Conservation (phyloP, 2,797 vertebrate species). For the Typhlichthys subterraneus region DNA sequence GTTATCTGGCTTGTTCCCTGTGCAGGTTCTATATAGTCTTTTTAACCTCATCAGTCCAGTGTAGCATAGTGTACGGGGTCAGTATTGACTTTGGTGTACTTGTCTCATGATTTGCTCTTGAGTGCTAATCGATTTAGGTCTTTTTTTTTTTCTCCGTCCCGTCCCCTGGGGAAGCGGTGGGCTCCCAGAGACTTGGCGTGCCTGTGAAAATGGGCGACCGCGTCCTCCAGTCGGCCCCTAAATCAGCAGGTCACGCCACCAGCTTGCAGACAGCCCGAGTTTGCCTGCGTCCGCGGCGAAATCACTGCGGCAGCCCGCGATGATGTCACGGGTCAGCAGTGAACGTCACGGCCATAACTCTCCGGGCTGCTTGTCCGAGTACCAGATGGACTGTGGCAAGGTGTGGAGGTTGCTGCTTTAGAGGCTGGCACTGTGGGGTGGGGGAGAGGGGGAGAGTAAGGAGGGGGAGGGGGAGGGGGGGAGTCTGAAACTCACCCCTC, state of each 20-base stretch:
- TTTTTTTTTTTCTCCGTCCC: no score
- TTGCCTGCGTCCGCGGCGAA: constrained; percentile 64
- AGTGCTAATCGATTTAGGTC: constrained; percentile 75
- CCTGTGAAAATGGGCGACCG: constrained; percentile 67
- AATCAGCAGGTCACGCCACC: constrained; percentile 72
- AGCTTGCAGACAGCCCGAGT: constrained; percentile 66
- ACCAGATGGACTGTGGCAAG: constrained; percentile 77
- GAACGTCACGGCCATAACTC: constrained; percentile 82
- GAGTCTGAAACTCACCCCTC: constrained; percentile 60
- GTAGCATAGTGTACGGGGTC: constrained; percentile 52
- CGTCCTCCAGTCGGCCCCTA: constrained; percentile 64
- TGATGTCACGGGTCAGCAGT: constrained; percentile 78
- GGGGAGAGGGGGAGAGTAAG: not conserved
- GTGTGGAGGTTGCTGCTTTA: constrained; percentile 72
- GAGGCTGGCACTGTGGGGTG: constrained; percentile 65
- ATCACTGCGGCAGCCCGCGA: constrained; percentile 69
- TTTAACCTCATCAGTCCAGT: constrained; percentile 34
- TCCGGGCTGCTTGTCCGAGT: constrained; percentile 64
- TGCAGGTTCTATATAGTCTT: constrained; percentile 19
- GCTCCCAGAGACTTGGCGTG: constrained; percentile 53
- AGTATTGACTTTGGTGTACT: constrained; percentile 58
- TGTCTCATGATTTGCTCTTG: constrained; percentile 65
- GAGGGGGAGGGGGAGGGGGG: not conserved
- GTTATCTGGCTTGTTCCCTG: constrained; percentile 42
- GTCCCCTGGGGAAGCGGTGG: constrained; percentile 59